phyloP scores from a whole-genome alignment of 2,888 invertebrate genomes.

The Chelonus formosanus region DNA sequence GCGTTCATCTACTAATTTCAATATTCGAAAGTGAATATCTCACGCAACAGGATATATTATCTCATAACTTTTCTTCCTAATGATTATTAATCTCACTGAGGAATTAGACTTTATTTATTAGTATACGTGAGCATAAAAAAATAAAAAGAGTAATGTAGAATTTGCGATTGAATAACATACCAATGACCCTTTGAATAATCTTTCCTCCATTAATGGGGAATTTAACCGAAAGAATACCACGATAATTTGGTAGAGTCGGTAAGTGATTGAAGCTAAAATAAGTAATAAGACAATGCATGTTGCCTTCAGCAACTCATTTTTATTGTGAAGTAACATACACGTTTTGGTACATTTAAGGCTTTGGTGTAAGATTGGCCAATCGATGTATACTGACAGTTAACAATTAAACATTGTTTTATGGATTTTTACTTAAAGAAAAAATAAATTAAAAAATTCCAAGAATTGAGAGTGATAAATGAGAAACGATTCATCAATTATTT shows the following conservation, averaged over 20 bases:
- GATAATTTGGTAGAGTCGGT: no score
- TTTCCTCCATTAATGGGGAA: no score
- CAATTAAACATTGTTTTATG: conserved; percentile 12
- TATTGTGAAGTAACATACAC: no score
- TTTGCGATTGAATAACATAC: no score
- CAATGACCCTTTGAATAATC: no score
- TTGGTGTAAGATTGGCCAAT: conserved; percentile 7
- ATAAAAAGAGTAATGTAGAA: no score
- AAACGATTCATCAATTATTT: background rate
- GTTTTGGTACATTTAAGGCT: conserved; percentile 12
- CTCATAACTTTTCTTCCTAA: conserved; percentile 10
- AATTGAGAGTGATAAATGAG: conserved; percentile 15
- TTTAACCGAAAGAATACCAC: no score
- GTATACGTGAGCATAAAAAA: no score
- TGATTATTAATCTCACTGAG: background rate
- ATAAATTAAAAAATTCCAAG: background rate
- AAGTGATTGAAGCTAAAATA: no score
- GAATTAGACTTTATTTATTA: no score
- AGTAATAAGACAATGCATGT: no score
- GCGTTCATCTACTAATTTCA: background rate
- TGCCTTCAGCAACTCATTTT: no score
- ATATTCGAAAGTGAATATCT: conserved; percentile 16
- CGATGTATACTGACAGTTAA: conserved; percentile 4
- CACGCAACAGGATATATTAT: conserved; percentile 25
- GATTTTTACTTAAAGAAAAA: background rate